Evolutionary conservation across 2,888 invertebrate genomes (phyloP).

Genomic region (Boloria euphrosyne): DNA sequence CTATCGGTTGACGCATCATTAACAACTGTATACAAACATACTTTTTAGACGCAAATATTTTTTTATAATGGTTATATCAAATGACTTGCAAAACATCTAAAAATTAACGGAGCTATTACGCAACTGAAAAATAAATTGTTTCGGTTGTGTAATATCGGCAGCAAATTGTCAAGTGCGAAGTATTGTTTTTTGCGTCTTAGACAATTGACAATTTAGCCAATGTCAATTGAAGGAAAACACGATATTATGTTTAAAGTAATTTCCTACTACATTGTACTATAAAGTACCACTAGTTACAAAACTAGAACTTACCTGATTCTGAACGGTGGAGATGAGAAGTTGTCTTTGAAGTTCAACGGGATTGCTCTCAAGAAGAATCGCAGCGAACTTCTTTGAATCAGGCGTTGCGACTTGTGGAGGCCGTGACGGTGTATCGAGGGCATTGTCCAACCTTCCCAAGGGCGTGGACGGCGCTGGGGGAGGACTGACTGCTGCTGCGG

Average conservation of each 20-base stretch:
- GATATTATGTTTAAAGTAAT: background rate
- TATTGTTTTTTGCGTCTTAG: conserved; percentile 12
- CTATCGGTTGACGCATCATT: conserved; percentile 25
- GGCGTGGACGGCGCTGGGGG: conserved; percentile 73
- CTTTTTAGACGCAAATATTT: conserved; percentile 25
- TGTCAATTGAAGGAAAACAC: conserved; percentile 1
- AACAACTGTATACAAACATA: conserved; percentile 12
- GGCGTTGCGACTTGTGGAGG: conserved; percentile 85
- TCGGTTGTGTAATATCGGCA: conserved; percentile 14
- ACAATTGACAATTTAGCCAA: conserved; percentile 8
- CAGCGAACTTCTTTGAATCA: conserved; percentile 89
- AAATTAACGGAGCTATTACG: conserved; percentile 15
- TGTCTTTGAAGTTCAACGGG: conserved; percentile 92
- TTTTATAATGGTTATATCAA: conserved; percentile 25
- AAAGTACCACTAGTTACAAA: background rate
- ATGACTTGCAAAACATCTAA: conserved; percentile 32
- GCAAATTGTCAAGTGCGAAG: background rate
- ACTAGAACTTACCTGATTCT: conserved; percentile 87
- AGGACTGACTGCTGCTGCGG: conserved; percentile 72
- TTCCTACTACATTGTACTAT: background rate
- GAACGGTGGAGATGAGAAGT: conserved; percentile 89
- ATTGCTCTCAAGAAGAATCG: conserved; percentile 91
- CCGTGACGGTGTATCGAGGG: conserved; percentile 85
- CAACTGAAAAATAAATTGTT: conserved; percentile 19
- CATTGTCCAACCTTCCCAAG: conserved; percentile 86